phyloP scores from a whole-genome alignment of 2,797 vertebrate species.

The Okamejei kenojei region DNA sequence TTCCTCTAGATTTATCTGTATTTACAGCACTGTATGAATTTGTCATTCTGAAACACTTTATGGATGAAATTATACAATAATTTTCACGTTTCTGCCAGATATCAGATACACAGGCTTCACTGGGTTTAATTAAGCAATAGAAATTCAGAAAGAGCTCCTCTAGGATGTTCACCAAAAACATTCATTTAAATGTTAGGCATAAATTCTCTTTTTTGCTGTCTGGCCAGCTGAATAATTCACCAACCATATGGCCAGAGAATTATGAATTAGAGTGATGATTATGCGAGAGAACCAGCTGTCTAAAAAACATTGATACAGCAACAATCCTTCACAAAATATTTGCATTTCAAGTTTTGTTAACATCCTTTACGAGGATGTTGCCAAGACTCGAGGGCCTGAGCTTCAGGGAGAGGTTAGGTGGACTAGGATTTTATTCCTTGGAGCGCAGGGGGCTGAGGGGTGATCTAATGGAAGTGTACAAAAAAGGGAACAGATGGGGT shows the following conservation, averaged over 20 bases:
- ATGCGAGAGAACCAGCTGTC: background rate
- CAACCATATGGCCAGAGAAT: constrained; percentile 5
- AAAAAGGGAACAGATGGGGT: no score
- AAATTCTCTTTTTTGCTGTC: background rate
- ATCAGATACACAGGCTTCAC: background rate
- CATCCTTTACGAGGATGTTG: no score
- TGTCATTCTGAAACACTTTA: background rate
- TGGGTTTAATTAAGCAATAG: constrained; percentile 23
- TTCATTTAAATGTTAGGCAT: constrained; percentile 11
- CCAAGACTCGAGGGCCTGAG: no score
- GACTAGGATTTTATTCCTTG: no score
- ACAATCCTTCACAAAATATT: constrained; percentile 7
- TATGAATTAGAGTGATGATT: background rate
- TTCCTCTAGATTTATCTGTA: background rate
- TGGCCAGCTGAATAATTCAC: constrained; percentile 17
- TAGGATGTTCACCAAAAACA: constrained; percentile 10
- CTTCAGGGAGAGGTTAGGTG: no score
- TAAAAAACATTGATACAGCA: background rate
- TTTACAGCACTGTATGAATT: background rate
- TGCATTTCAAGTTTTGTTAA: background rate
- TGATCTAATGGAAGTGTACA: no score
- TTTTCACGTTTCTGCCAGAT: background rate
- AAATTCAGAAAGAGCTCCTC: constrained; percentile 7
- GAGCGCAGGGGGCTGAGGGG: no score
- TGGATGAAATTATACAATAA: constrained; percentile 18